Evolutionary conservation across 2,113 vertebrate genomes (phyloP).

Genomic region (Salvelinus fontinalis): DNA sequence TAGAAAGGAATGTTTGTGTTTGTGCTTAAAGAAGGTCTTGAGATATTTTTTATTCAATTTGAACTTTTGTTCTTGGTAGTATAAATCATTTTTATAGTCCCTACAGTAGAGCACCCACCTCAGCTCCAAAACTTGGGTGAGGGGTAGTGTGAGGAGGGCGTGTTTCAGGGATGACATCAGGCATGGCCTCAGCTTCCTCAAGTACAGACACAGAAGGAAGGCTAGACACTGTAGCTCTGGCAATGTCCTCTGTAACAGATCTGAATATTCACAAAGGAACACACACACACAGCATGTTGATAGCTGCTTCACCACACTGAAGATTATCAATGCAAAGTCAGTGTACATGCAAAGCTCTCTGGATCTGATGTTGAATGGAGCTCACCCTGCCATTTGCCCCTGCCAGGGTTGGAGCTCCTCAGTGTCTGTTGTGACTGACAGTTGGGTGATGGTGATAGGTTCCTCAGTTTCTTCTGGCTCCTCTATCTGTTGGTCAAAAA

Average conservation of each 20-base stretch:
- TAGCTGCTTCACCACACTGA: background rate
- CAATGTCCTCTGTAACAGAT: constrained; percentile 50
- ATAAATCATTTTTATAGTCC: too few relatives aligned
- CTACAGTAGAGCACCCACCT: constrained; percentile 54
- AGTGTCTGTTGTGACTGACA: constrained; percentile 5
- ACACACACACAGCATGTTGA: constrained; percentile 8
- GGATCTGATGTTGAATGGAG: background rate
- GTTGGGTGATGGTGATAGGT: background rate
- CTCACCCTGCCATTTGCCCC: constrained; percentile 46
- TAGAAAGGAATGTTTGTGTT: too few relatives aligned
- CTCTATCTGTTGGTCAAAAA: constrained; percentile 1
- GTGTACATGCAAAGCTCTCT: background rate
- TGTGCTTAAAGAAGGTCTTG: too few relatives aligned
- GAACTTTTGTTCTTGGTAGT: too few relatives aligned
- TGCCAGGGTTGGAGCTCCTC: constrained; percentile 23
- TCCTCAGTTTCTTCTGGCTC: constrained; percentile 9
- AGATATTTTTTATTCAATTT: too few relatives aligned
- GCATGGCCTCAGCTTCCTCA: constrained; percentile 34
- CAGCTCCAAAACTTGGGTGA: constrained; percentile 58
- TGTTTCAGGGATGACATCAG: constrained; percentile 28
- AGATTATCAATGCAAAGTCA: background rate
- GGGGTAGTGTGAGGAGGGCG: constrained; percentile 58
- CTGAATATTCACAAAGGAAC: constrained; percentile 48
- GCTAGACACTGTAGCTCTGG: constrained; percentile 52
- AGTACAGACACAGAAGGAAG: constrained; percentile 45